These are phyloP conservation scores for Coleophora deauratella DNA, from an alignment of 2,888 invertebrate species.

Conservation along the genomic window DNA sequence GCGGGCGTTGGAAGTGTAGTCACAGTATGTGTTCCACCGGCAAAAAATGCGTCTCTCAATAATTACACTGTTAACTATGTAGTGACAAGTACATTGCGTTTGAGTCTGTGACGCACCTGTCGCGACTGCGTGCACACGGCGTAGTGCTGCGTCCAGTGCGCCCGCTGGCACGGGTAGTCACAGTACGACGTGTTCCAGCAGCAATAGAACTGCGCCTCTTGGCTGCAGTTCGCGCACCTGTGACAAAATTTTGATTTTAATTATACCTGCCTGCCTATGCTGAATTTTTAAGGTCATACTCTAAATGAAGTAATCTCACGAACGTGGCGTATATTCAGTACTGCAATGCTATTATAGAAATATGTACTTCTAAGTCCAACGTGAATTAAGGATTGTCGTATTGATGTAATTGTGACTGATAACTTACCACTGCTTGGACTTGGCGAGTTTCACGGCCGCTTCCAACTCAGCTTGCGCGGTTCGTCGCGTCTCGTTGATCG, in stretches of 20 bases:
- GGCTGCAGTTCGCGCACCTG: conserved; percentile 88
- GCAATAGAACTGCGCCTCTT: conserved; percentile 93
- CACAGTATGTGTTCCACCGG: too few relatives aligned
- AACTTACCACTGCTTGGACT: conserved; percentile 88
- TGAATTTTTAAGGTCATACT: not conserved
- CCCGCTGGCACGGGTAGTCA: conserved; percentile 89
- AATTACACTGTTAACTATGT: too few relatives aligned
- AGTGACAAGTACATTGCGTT: too few relatives aligned
- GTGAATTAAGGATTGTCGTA: too few relatives aligned
- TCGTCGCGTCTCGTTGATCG: conserved; percentile 77
- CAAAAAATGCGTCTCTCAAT: too few relatives aligned
- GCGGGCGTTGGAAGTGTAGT: too few relatives aligned
- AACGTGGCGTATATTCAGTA: too few relatives aligned
- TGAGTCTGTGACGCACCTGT: conserved; percentile 24
- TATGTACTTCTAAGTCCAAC: too few relatives aligned
- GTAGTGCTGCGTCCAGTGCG: conserved; percentile 89
- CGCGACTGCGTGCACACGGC: conserved; percentile 45
- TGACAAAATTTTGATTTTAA: not conserved
- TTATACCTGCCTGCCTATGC: not conserved
- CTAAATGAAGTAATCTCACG: too few relatives aligned
- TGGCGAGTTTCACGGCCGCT: conserved; percentile 82
- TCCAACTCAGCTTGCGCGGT: conserved; percentile 81
- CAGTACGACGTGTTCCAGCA: conserved; percentile 98
- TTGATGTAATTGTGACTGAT: too few relatives aligned
- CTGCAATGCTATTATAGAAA: too few relatives aligned